Evolutionary conservation across 2,888 invertebrate genomes (phyloP).

Genomic region (Rhagophthalmus giganteus): DNA sequence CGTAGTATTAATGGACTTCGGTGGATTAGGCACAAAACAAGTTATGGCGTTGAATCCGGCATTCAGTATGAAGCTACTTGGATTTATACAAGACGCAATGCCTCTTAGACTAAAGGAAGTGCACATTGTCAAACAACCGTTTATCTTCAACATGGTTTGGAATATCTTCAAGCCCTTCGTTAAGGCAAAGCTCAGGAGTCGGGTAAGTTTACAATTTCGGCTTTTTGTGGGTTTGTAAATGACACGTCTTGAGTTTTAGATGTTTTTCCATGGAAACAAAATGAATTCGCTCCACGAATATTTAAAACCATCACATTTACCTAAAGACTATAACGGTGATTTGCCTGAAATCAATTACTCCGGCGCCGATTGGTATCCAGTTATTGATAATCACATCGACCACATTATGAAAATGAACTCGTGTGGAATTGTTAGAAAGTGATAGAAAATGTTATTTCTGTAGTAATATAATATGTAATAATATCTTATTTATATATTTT

Average conservation of each 20-base stretch:
- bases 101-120: slow-evolving; percentile 81
- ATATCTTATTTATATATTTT: no score
- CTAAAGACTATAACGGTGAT: slow-evolving; percentile 76
- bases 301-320: slow-evolving; percentile 68
- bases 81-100: slow-evolving; percentile 87
- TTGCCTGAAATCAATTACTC: slow-evolving; percentile 75
- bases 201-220: slow-evolving; percentile 72
- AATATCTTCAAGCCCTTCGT: slow-evolving; percentile 82
- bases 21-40: slow-evolving; percentile 76
- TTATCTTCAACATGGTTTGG: slow-evolving; percentile 84
- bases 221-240: no score
- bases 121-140: slow-evolving; percentile 84
- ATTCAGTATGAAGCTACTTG: slow-evolving; percentile 75
- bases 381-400: slow-evolving; percentile 65
- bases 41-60: slow-evolving; percentile 70
- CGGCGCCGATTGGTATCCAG: slow-evolving; percentile 77
- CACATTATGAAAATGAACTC: slow-evolving; percentile 70
- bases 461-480: no score
- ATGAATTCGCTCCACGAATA: slow-evolving; percentile 77
- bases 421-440: slow-evolving; percentile 65
- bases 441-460: no score
- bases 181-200: slow-evolving; percentile 73
- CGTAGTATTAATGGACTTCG: slow-evolving; percentile 82
- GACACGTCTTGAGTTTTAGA: slow-evolving; percentile 56
- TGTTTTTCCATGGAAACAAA: slow-evolving; percentile 81